Evolutionary conservation across 2,797 vertebrate genomes (phyloP).

Genomic region (Otus scops): DNA sequence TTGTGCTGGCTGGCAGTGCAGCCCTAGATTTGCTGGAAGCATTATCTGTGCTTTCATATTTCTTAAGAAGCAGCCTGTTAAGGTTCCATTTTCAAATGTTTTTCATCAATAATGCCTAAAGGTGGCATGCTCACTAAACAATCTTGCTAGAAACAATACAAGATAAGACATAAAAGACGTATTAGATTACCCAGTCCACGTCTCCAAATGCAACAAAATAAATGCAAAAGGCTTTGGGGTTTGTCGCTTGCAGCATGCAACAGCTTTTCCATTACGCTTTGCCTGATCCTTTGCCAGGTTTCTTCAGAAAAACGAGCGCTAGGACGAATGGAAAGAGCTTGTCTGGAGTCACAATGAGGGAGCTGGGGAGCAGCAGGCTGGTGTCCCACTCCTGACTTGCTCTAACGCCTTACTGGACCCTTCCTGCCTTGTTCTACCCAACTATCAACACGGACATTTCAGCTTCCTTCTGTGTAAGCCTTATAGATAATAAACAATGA

Average conservation of each 20-base stretch:
- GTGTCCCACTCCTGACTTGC: not conserved
- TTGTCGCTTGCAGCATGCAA: not conserved
- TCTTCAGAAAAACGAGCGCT: not conserved
- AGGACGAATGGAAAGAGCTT: not conserved
- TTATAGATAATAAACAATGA: not conserved
- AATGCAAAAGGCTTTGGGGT: not conserved
- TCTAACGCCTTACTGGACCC: not conserved
- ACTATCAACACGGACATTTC: accelerated
- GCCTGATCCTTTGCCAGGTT: not conserved
- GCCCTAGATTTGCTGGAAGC: not conserved
- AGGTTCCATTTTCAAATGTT: constrained; percentile 26
- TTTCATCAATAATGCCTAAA: constrained; percentile 37
- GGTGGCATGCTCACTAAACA: constrained; percentile 25
- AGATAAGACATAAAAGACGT: constrained; percentile 16
- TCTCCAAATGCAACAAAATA: not conserved
- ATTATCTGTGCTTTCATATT: not conserved
- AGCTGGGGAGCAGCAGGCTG: not conserved
- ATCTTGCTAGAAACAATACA: constrained; percentile 8
- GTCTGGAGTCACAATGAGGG: not conserved
- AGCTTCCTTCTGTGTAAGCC: not conserved
- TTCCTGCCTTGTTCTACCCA: not conserved
- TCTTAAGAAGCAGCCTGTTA: not conserved
- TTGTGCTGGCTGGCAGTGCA: not conserved
- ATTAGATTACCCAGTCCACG: not conserved
- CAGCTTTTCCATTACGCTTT: not conserved